phyloP scores from a whole-genome alignment of 2,113 vertebrate species.

The Embiotoca jacksoni region DNA sequence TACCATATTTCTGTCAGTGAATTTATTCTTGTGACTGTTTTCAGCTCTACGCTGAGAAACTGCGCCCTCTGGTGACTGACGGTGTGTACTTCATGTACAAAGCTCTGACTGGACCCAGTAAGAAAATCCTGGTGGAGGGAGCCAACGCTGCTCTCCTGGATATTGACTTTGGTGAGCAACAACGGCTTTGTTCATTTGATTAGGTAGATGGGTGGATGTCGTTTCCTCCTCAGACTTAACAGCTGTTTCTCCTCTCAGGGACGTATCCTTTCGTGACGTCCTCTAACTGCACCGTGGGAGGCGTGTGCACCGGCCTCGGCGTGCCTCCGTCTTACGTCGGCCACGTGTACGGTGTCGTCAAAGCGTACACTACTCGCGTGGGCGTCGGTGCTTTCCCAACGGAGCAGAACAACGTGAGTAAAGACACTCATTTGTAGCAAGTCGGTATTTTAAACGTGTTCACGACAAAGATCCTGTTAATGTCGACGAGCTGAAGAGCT shows the following conservation, averaged over 20 bases:
- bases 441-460: no score
- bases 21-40: background rate
- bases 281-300: slow-evolving; percentile 88
- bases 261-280: slow-evolving; percentile 89
- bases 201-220: background rate
- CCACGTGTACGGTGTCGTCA: slow-evolving; percentile 87
- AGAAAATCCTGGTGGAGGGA: slow-evolving; percentile 89
- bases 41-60: slow-evolving; percentile 77
- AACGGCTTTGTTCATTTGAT: background rate
- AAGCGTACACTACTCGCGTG: slow-evolving; percentile 87
- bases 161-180: slow-evolving; percentile 86
- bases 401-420: slow-evolving; percentile 86
- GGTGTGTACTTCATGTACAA: slow-evolving; percentile 89
- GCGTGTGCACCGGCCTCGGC: slow-evolving; percentile 88
- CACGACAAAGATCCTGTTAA: no score
- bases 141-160: slow-evolving; percentile 88
- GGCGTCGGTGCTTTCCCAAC: slow-evolving; percentile 88
- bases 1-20: background rate
- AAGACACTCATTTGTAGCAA: background rate
- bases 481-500: no score
- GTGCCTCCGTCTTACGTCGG: slow-evolving; percentile 84
- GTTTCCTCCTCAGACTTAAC: slow-evolving; percentile 9
- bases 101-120: slow-evolving; percentile 85
- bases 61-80: slow-evolving; percentile 86
- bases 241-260: slow-evolving; percentile 59